phyloP scores from a whole-genome alignment of 2,797 vertebrate genomes.

The Brachyalestes nurse region DNA sequence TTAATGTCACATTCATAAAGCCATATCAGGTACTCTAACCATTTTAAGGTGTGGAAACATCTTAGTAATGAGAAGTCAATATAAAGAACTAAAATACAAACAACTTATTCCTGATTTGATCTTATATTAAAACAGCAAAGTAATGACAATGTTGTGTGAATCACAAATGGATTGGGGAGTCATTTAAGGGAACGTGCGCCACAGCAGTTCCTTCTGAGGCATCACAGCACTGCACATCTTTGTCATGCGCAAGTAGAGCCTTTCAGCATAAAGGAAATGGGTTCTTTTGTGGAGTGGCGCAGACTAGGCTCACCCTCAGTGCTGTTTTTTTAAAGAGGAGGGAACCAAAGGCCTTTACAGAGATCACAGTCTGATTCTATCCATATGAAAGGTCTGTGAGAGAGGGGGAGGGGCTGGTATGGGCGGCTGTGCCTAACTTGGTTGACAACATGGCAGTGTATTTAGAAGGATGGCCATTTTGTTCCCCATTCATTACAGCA shows the following conservation, averaged over 20 bases:
- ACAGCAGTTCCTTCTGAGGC: conserved; percentile 50
- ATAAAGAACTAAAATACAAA: background rate
- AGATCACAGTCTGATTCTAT: conserved; percentile 73
- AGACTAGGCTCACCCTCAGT: conserved; percentile 66
- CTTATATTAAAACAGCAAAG: background rate
- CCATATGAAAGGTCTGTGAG: conserved; percentile 82
- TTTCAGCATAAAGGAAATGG: conserved; percentile 77
- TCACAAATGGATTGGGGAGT: conserved; percentile 21
- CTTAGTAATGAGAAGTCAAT: background rate
- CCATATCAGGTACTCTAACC: background rate
- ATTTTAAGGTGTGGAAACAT: background rate
- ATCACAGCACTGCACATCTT: conserved; percentile 67
- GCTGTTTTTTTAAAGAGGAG: conserved; percentile 62
- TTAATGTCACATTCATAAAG: background rate
- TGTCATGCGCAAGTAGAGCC: conserved; percentile 77
- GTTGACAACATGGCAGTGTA: conserved; percentile 60
- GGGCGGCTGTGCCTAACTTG: conserved; percentile 69
- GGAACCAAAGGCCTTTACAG: conserved; percentile 66
- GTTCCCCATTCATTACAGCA: conserved; percentile 76
- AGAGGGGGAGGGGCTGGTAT: conserved; percentile 68
- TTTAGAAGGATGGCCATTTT: conserved; percentile 64
- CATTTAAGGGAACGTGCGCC: conserved; percentile 47
- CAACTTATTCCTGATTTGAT: background rate
- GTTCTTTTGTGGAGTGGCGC: conserved; percentile 68
- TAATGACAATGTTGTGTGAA: conserved; percentile 9